phyloP scores from a whole-genome alignment of 2,797 vertebrate species.

The Sciurus carolinensis region DNA sequence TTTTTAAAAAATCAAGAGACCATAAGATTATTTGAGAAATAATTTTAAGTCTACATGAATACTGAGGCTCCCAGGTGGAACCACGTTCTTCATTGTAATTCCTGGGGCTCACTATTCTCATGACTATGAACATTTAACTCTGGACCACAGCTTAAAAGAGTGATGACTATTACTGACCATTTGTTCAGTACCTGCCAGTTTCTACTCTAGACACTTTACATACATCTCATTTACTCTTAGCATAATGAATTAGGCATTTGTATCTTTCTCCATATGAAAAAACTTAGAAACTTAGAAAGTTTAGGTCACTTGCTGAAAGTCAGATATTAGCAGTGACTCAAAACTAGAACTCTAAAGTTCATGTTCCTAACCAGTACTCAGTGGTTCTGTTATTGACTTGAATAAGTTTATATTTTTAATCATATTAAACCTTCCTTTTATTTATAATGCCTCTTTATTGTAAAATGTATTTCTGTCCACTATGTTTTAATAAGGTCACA shows the following conservation, averaged over 20 bases:
- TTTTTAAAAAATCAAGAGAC: conserved; percentile 41
- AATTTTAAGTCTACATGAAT: not conserved
- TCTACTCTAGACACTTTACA: not conserved
- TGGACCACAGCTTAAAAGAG: not conserved
- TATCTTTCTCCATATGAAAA: not conserved
- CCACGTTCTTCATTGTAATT: not conserved
- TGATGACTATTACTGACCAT: not conserved
- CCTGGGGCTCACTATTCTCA: not conserved
- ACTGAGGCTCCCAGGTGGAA: not conserved
- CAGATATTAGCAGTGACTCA: not conserved
- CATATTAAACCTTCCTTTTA: not conserved
- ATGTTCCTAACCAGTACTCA: not conserved
- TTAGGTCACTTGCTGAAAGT: not conserved
- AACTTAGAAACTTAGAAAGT: not conserved
- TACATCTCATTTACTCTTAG: not conserved
- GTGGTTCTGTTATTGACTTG: not conserved
- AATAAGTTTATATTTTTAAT: not conserved
- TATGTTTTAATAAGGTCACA: not conserved
- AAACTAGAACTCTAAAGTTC: not conserved
- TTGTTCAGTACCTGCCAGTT: not conserved
- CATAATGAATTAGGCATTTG: not conserved
- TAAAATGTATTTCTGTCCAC: not conserved
- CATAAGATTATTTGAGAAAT: conserved; percentile 38
- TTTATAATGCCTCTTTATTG: not conserved
- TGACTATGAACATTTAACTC: not conserved